Evolutionary conservation across 2,797 vertebrate genomes (phyloP).

Genomic region (Dendrocincla tyrannina): DNA sequence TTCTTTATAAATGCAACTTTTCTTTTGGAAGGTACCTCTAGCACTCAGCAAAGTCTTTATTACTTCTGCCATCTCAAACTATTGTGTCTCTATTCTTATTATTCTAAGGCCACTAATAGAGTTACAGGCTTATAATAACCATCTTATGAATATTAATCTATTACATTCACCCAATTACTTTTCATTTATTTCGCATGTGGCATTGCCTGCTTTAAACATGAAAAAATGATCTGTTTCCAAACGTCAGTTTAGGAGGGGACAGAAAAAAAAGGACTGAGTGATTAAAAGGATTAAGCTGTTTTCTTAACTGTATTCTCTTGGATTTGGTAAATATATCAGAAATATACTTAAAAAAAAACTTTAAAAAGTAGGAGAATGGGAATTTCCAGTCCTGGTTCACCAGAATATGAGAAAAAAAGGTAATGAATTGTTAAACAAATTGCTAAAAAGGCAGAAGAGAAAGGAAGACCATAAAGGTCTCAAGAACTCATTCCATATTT

Average conservation of each 20-base stretch:
- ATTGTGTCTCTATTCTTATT: not conserved
- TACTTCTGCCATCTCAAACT: not conserved
- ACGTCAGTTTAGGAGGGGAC: not conserved
- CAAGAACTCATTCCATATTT: not conserved
- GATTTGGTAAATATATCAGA: not conserved
- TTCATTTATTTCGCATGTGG: not conserved
- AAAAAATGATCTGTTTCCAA: constrained; percentile 12
- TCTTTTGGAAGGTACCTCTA: not conserved
- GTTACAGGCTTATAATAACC: not conserved
- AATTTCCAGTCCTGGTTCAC: not conserved
- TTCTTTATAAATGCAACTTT: not conserved
- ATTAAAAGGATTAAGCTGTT: not conserved
- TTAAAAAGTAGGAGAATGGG: not conserved
- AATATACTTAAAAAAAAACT: not conserved
- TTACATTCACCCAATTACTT: not conserved
- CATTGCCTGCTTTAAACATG: not conserved
- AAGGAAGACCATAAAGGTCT: not conserved
- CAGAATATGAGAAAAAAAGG: not conserved
- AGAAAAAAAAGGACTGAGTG: not conserved
- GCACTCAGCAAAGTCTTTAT: not conserved
- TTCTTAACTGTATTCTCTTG: not conserved
- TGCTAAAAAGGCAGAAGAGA: not conserved
- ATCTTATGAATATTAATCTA: not conserved
- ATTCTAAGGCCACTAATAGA: not conserved
- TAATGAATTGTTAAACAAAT: not conserved